Evolutionary conservation across 1,140 invertebrate genomes (phyloP), one percentile per base, ranked within the genome.

Genomic region (Cotesia glomerata): DNA sequence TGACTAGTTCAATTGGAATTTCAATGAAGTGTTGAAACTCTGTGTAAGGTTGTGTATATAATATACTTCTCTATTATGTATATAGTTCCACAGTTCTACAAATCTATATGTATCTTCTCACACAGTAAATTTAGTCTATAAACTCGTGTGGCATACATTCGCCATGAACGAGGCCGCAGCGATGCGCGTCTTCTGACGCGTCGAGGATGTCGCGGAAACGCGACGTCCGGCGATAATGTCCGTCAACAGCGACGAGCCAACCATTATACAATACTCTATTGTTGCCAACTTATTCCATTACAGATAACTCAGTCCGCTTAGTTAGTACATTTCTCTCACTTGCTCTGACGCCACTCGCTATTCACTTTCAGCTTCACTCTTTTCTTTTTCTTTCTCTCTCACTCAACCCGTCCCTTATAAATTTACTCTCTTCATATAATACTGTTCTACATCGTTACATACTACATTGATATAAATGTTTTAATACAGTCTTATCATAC

Each of bases 211-310:
- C 76, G 80, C 77, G 79, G 76, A 86, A 86, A 82, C 83, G 81
- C 81, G 83, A 84, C 83, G 85, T 86, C 85, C 82, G 83, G 79
- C 79, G 86, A 87, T 87, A 87, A 83, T 86, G 86, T 87, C 86
- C 86, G 83, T 87, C 86, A 87, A 82, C 86, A 79, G 79, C 76
- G 69, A 80, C 81, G 82, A 79, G 83, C 79, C 74, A 80, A 83
- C 79, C 81, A 80, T 85, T 75, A 79, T 81, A 76, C 86, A 87
- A 87, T 86, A 78, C 81, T 74, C 83, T 76, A 86, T 87, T 87
- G 85, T 87, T 87, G 81, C 84, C 84, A 87, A 86, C 86, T 87
- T 87, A 87, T 87, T 87, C 85, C 85, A 87, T 87, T 87, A 87
- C 84, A 86, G 85, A 87, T 87, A 87, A 87, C 82, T 84, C 81